Evolutionary conservation across 2,113 vertebrate species (phyloP).

Genomic region (Lamprotornis superbus): DNA sequence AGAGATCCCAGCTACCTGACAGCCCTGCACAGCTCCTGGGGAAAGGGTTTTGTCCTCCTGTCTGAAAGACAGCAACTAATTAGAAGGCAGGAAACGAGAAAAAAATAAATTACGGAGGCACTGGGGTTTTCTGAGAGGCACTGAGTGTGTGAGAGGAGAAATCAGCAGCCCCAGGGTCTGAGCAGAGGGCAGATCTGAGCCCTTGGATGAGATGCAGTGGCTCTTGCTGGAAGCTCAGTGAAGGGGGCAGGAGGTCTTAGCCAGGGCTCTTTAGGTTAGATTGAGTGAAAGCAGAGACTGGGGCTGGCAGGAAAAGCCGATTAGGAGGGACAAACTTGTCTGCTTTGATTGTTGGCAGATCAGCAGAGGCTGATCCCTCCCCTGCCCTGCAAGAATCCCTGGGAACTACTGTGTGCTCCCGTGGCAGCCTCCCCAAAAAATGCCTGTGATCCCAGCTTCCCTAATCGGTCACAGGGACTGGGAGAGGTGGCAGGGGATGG

Average conservation of each 20-base stretch:
- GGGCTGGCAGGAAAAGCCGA: not conserved
- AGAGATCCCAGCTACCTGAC: not conserved
- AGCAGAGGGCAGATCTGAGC: not conserved
- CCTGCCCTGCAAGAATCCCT: not conserved
- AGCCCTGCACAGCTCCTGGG: not conserved
- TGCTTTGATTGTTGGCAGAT: not conserved
- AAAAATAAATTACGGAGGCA: not conserved
- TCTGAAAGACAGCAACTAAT: not conserved
- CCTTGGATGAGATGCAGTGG: accelerated
- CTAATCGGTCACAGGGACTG: accelerated
- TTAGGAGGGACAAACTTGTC: not conserved
- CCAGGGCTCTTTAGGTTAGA: not conserved
- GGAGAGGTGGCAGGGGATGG: not conserved
- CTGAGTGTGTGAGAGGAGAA: not conserved
- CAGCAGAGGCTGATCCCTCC: not conserved
- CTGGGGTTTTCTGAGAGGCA: not conserved
- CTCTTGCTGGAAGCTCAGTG: not conserved
- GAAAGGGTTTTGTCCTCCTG: not conserved
- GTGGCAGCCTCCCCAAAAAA: not conserved
- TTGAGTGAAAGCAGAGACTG: not conserved
- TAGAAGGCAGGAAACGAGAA: not conserved
- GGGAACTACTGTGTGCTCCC: not conserved
- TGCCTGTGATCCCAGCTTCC: not conserved
- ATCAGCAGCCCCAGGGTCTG: not conserved
- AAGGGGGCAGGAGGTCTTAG: not conserved